A percentile compares a stretch with the other conserved stretches of the same genome.
Evolutionary conservation across 2,888 invertebrate species (phyloP).

Genomic region (Sphaeridia pumilis): DNA sequence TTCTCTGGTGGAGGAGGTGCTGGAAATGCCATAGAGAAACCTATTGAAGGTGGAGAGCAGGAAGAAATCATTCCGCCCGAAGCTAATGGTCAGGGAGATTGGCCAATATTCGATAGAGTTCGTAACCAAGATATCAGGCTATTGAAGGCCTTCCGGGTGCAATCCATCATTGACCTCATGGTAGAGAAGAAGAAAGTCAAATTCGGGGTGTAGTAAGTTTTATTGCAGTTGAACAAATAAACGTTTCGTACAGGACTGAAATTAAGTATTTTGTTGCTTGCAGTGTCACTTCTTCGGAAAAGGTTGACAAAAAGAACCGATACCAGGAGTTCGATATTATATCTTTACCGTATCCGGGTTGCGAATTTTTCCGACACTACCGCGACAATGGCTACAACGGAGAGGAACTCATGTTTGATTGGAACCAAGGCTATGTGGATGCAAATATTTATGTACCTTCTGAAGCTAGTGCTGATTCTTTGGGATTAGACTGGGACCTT

Average conservation of each 20-base stretch:
- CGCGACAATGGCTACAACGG: slow-evolving; percentile 58
- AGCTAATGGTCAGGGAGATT: slow-evolving; percentile 39
- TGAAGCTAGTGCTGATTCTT: slow-evolving; percentile 44
- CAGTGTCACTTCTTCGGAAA: slow-evolving; percentile 71
- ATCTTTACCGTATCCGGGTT: slow-evolving; percentile 68
- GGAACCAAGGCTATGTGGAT: slow-evolving; percentile 58
- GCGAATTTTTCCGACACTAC: slow-evolving; percentile 67
- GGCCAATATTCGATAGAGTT: slow-evolving; percentile 52
- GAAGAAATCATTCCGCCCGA: slow-evolving; percentile 34
- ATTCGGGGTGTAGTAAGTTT: slow-evolving; percentile 61
- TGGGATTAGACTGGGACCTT: slow-evolving; percentile 52
- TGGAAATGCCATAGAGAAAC: too few relatives aligned
- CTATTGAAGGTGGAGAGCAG: slow-evolving; percentile 24
- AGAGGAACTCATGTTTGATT: slow-evolving; percentile 56
- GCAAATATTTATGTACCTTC: slow-evolving; percentile 54
- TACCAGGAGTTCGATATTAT: slow-evolving; percentile 60
- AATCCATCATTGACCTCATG: slow-evolving; percentile 68
- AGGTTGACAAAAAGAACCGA: slow-evolving; percentile 63
- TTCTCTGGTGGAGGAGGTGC: slow-evolving; percentile 42
- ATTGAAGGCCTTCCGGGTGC: slow-evolving; percentile 56
- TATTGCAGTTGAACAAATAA: too few relatives aligned
- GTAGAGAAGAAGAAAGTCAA: slow-evolving; percentile 74
- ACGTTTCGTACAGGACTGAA: too few relatives aligned
- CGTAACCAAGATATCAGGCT: slow-evolving; percentile 57
- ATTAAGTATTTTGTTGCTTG: too few relatives aligned